These are phyloP conservation scores for Drymonia ruficornis DNA, from an alignment of 2,888 invertebrate genomes.

Conservation along the genomic window DNA sequence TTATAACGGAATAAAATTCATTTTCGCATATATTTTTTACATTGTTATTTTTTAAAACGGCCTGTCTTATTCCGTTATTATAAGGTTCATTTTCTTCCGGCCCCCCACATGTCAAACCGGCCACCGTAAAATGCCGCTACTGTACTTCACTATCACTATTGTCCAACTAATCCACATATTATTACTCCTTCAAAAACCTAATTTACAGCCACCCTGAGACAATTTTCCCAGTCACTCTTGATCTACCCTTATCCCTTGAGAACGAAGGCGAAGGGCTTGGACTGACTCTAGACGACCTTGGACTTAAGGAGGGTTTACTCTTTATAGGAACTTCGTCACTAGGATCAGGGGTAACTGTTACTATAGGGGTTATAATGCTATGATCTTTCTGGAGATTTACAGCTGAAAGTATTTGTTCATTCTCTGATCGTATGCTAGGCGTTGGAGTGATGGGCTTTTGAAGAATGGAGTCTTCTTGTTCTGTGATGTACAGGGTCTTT, in stretches of 20 bases:
- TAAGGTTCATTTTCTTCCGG: too few relatives aligned
- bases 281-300: constrained; percentile 64
- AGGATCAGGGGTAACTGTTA: constrained; percentile 26
- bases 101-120: too few relatives aligned
- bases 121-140: background rate
- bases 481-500: constrained; percentile 62
- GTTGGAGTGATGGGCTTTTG: constrained; percentile 73
- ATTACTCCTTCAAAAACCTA: background rate
- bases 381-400: constrained; percentile 62
- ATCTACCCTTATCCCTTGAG: constrained; percentile 86
- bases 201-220: constrained; percentile 90
- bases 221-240: constrained; percentile 89
- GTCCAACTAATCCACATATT: background rate
- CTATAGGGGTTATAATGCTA: constrained; percentile 40
- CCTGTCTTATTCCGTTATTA: too few relatives aligned
- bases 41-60: too few relatives aligned
- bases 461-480: constrained; percentile 62
- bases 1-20: too few relatives aligned
- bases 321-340: constrained; percentile 23
- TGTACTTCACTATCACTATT: background rate
- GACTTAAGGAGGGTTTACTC: constrained; percentile 35
- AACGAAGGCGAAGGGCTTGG: constrained; percentile 65
- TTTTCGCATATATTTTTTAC: too few relatives aligned
- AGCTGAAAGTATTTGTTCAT: constrained; percentile 72
- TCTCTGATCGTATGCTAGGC: constrained; percentile 52